Conservation (phyloP, 2,797 vertebrate genomes). For the Danio aesculapii region DNA sequence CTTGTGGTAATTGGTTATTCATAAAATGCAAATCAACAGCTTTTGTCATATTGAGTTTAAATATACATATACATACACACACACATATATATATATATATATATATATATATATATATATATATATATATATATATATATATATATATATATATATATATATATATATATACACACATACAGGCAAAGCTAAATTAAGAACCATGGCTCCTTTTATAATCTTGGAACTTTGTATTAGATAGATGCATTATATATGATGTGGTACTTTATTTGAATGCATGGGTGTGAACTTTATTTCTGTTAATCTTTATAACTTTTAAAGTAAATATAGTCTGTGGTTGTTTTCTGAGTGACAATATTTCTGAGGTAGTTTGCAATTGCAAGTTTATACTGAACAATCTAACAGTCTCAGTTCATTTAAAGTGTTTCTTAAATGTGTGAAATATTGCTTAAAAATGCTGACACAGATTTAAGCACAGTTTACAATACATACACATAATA, state of each 20-base stretch:
- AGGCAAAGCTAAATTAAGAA: no score
- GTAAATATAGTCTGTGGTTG: neutral
- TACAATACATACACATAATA: neutral
- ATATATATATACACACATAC: no score
- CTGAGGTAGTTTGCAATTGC: neutral
- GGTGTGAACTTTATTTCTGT: neutral
- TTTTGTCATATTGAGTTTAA: no score
- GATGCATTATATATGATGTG: no score
- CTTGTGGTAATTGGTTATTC: no score
- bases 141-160: no score
- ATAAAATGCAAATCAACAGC: no score
- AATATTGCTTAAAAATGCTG: constrained; percentile 12
- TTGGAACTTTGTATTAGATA: neutral
- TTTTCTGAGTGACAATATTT: neutral
- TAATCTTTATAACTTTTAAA: neutral
- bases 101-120: no score
- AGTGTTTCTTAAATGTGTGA: neutral
- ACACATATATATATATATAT: no score
- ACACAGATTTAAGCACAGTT: neutral
- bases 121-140: no score
- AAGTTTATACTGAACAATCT: neutral
- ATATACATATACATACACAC: no score
- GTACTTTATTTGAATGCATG: neutral
- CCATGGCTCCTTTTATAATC: neutral
- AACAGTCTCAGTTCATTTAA: neutral